Conservation (phyloP, 2,888 invertebrate genomes). For the Reticulitermes lucifugus region DNA sequence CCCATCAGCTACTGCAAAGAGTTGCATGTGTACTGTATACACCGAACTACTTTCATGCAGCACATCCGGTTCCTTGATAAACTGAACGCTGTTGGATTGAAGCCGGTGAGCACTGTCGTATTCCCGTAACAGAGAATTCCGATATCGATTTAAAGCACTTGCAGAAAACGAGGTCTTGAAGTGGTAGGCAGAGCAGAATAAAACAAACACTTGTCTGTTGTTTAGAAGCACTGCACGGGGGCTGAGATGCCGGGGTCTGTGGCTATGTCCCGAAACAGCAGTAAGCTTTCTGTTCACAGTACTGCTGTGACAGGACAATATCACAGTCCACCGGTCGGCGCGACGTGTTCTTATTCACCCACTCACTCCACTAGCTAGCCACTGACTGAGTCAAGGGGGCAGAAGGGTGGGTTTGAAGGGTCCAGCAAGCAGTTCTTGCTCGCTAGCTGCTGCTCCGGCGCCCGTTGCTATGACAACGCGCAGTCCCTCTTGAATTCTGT, state of each 20-base stretch:
- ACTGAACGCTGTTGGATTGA: no score
- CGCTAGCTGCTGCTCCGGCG: constrained; percentile 38
- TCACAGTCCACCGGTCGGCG: constrained; percentile 74
- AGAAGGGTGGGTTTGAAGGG: constrained; percentile 35
- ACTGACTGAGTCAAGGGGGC: constrained; percentile 33
- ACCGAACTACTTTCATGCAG: no score
- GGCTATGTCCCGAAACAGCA: constrained; percentile 94
- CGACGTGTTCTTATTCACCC: constrained; percentile 39
- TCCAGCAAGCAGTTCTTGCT: constrained; percentile 25
- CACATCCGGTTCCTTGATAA: no score
- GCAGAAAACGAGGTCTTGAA: not conserved
- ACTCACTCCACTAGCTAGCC: constrained; percentile 38
- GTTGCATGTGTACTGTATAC: no score
- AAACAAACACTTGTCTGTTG: not conserved
- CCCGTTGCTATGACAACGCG: constrained; percentile 50
- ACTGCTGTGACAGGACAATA: constrained; percentile 99
- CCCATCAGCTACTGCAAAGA: no score
- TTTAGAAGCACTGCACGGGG: not conserved
- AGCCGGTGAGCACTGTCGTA: no score
- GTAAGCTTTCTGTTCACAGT: constrained; percentile 77
- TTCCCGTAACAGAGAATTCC: no score
- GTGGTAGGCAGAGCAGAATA: not conserved
- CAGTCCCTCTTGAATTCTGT: constrained; percentile 36
- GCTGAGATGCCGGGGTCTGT: constrained; percentile 36
- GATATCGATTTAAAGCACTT: not conserved